These are phyloP conservation scores for Trinorchestia longiramus DNA, from an alignment of 1,140 invertebrate species.

Conservation along the genomic window DNA sequence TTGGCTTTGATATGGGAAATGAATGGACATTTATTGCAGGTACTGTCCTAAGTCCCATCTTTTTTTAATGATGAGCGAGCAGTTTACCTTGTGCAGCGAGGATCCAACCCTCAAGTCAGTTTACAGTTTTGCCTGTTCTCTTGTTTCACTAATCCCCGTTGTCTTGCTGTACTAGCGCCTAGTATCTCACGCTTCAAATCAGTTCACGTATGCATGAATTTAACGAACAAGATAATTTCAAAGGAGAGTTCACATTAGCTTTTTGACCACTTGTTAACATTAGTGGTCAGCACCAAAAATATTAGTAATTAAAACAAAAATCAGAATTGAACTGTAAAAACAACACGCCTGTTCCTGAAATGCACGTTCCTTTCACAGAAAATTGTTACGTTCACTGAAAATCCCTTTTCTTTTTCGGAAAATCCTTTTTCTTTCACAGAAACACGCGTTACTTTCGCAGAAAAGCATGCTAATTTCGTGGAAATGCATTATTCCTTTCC, in stretches of 20 bases:
- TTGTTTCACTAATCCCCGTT: not conserved
- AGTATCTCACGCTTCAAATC: not conserved
- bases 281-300: not conserved
- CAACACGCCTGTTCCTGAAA: not conserved
- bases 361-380: not conserved
- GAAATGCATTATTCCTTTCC: not conserved
- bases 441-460: not conserved
- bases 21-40: not conserved
- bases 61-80: not conserved
- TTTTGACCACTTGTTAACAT: not conserved
- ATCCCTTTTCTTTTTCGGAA: not conserved
- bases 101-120: not conserved
- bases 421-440: not conserved
- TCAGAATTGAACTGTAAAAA: too few relatives aligned
- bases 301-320: too few relatives aligned
- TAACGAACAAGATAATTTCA: not conserved
- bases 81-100: not conserved
- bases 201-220: not conserved
- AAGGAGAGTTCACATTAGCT: not conserved
- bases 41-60: not conserved
- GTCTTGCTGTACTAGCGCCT: too few relatives aligned
- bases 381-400: too few relatives aligned
- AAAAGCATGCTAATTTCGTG: not conserved
- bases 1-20: not conserved
- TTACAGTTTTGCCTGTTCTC: not conserved